These are phyloP conservation scores for Latrodectus hesperus DNA, from an alignment of 2,888 invertebrate species.

Conservation along the genomic window DNA sequence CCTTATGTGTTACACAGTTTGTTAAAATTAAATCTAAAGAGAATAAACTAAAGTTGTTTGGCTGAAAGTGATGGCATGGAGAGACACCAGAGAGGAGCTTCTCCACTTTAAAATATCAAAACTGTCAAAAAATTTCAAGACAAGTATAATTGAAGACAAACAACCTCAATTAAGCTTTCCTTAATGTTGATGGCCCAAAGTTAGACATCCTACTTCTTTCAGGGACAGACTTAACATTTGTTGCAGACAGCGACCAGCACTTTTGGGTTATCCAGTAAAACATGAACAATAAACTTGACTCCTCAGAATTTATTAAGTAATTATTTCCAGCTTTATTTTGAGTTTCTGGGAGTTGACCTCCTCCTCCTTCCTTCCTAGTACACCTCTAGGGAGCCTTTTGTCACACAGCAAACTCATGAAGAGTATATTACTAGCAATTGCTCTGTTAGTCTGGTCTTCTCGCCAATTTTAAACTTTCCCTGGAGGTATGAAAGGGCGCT, in stretches of 20 bases:
- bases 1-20: too few relatives aligned
- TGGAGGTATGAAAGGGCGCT: neutral
- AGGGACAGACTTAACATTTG: neutral
- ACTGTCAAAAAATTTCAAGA: too few relatives aligned
- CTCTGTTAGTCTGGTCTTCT: constrained; percentile 12
- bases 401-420: neutral
- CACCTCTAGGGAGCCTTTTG: constrained; percentile 31
- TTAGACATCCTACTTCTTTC: too few relatives aligned
- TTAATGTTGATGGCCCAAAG: too few relatives aligned
- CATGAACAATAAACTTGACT: constrained; percentile 37
- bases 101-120: too few relatives aligned
- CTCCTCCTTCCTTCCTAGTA: neutral
- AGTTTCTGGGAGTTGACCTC: neutral
- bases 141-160: too few relatives aligned
- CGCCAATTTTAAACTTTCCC: neutral
- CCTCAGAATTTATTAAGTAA: constrained; percentile 43
- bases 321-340: constrained; percentile 43
- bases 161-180: too few relatives aligned
- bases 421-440: constrained; percentile 22
- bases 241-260: neutral
- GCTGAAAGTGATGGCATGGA: too few relatives aligned
- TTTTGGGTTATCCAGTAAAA: neutral
- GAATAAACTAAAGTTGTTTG: too few relatives aligned
- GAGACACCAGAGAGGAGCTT: too few relatives aligned
- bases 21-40: too few relatives aligned